Evolutionary conservation across 1,140 invertebrate species (phyloP), one percentile per base, ranked within the genome.

Genomic region (Caenorhabditis inopinata): DNA sequence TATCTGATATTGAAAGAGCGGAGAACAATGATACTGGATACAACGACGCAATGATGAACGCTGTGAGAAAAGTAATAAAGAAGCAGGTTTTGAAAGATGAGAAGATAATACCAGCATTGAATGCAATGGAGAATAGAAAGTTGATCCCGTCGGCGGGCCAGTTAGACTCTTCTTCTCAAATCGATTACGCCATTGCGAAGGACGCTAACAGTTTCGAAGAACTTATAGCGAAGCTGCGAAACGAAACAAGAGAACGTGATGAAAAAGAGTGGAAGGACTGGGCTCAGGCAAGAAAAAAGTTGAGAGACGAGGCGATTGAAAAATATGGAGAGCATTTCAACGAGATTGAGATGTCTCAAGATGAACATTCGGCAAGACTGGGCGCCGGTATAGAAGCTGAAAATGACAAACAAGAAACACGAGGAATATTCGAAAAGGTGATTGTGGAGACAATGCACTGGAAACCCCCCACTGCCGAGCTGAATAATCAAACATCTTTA

Each of bases 351-450:
- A 32, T 21, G 11, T 21, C 5, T 42, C 38, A 7, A 42, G 38
- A 42, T 7, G 38, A 68, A 25, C n/a, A 38, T 35, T 23, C 46
- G 14, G 9, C 5, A 38, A 16, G 58, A 3, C 9, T 68, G 58
- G 6, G 18, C 7, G 58, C 58, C 18, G 58, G 58, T 29, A n/a
- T 16, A 5, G 9, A 68, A 38, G 42, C n/a, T n/a, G n/a, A 78
- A 12, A 35, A 16, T 38, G 49, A 58, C n/a, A 29, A 49, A 35
- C 45, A 47, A 12, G 29, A 32, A 53, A 68, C 35, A 25, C 29
- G 27, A 62, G 32, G 23, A 42, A 78, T 78, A 53, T 78, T 78
- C 21, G 58, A n/a, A 7, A 68, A 68, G n/a, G 32, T 68, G 9
- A 68, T 38, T 16, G n/a, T 68, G 16, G 58, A 68, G 21, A 68